Base-by-base conservation (phyloP, 2,113 vertebrate species). In the Leptosomus discolor region DNA sequence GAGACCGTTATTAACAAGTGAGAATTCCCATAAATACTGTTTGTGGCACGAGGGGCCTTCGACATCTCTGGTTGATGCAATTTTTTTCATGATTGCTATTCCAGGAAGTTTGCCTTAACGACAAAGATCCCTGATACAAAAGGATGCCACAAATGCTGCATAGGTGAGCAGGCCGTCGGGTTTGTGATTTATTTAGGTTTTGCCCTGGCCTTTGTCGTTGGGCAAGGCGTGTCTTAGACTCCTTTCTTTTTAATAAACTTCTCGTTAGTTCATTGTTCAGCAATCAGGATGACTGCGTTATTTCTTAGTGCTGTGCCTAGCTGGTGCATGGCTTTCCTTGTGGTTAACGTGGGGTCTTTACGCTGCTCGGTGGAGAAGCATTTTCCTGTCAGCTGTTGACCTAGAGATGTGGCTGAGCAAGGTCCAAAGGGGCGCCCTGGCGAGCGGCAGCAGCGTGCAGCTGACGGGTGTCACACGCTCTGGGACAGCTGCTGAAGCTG, bases 41-140 rank as follows among this genome's bases (percentile, higher is more conserved):
- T 45, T 43, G 34, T 30, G 15, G 18, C 34, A 6, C 5, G 30
- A 76, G 73, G 30, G n/a, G 12, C n/a, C 23, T 46, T 69, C 7
- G 4, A 6, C 16, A 12, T 34, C 50, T 54, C 23, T 48, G 63
- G 3, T 9, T 95, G 37, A 94, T 91, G 37, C 2, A 2, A 20
- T 86, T 88, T 74, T 77, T 88, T 67, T 56, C 15, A 1, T 67
- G 43, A 51, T 67, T 97, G 43, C 97, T 73, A 36, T 98, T 98
- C 85, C 98, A 99, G 99, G 98, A 99, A 99, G 82, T 99, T 99
- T 81, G 99, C 99, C 96, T 97, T 99, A 98, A 99, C 99, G 4
- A 99, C 99, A 64, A 99, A 99, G 98, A 99, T 99, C 97, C 99
- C 99, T 2, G 99, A 99, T 96, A 99, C 99, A 91, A 99, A 99